Evolutionary conservation across 1,140 invertebrate genomes (phyloP), one percentile per base, ranked within the genome.

Genomic region (Ladona fulva): DNA sequence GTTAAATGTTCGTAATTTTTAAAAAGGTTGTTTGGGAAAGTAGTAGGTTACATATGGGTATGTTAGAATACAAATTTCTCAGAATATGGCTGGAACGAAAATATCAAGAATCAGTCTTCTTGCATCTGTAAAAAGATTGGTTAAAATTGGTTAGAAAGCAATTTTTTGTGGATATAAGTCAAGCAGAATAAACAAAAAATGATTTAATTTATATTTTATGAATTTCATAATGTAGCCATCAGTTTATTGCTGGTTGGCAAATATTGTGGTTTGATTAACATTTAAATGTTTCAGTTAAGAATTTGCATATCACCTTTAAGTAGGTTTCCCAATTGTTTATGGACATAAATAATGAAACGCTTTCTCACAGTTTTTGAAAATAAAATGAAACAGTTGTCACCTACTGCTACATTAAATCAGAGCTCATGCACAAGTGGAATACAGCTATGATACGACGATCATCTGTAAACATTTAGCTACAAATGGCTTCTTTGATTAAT

Each of bases 51-150:
- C 52, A 66, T 66, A 22, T 6, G 52, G 52, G 52, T 19, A 22
- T 19, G 52, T 66, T 66, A 66, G 44, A 52, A 52, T 22, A 66
- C 1, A 66, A 66, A 22, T 6, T 6, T 66, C 52, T 66, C 52
- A 66, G n/a, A 37, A 37, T 37, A 37, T n/a, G 25, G 75, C 75
- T 76, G 75, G 25, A 76, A 76, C 25, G 25, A 76, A 76, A 76
- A 37, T 29, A 42, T 76, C 75, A 76, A 29, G 42, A 76, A 76
- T 76, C 75, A 76, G 75, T 76, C 75, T 76, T 76, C 75, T 76
- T 76, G 25, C 25, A 25, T 76, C 75, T 76, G 75, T 37, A 76
- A 76, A 76, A 76, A 76, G 75, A 76, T 42, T 76, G 22, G 42
- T 76, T 76, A 76, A 42, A 76, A 29, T 24, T 76, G 8, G 75